Base-by-base conservation (phyloP, 2,113 vertebrate species). In the Perca fluviatilis region DNA sequence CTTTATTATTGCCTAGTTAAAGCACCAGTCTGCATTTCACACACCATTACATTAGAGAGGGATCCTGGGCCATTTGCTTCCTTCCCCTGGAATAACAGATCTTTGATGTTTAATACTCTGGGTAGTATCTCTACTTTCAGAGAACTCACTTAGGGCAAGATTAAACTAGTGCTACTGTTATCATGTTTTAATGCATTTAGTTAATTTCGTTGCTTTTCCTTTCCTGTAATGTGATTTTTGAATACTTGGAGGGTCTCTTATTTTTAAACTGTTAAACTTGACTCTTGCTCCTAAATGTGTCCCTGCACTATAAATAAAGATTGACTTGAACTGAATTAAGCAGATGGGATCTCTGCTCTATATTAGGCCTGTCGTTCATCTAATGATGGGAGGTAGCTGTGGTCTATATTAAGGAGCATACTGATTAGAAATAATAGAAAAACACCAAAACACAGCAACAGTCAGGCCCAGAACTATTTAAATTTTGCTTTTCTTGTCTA, bases 341-440 rank as follows among this genome's bases (percentile, higher is more conserved):
- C 61, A 70, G 85, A 90, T 74, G 82, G 69, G 60, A 89, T 72
- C 50, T 69, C 60, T 49, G 76, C 50, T 81, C 86, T 91, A 83
- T 87, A 81, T 87, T 89, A 82, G 86, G 84, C 51, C 43, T 15
- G 64, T 25, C 27, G 72, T 75, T 58, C 47, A 67, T 78, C 54
- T 84, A 86, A 77, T 60, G 47, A 68, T 43, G 67, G 63, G 64
- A 64, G 77, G 70, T 73, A 70, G 74, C 46, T 8, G 56, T 33
- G 54, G 81, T 87, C 86, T 91, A 89, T 88, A 91, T 88, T 79
- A 88, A 84, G 79, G 53, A 56, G 51, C 12, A 61, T 23, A 49
- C 40, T 13, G 69, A 79, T 81, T 82, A 78, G 86, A 89, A 90
- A 83, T 82, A 76, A 79, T 82, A 78, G 86, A 89, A 90, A 83